These are phyloP conservation scores for Origma solitaria DNA, from an alignment of 2,113 vertebrate genomes.

Conservation along the genomic window DNA sequence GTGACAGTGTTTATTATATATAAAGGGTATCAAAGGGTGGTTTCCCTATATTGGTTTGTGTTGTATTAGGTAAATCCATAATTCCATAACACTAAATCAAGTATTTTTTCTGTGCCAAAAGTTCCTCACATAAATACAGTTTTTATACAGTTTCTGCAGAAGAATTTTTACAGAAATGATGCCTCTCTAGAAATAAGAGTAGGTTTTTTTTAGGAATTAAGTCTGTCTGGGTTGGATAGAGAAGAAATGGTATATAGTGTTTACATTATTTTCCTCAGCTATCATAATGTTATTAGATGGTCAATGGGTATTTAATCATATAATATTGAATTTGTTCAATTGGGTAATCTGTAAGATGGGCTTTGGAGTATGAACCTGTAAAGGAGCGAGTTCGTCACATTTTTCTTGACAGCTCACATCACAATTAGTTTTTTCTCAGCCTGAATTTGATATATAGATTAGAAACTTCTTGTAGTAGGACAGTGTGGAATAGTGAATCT, in stretches of 20 bases:
- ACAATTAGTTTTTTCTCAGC: background rate
- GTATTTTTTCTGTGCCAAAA: background rate
- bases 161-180: background rate
- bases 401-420: background rate
- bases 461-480: background rate
- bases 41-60: background rate
- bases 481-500: background rate
- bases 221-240: background rate
- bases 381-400: background rate
- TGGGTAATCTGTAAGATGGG: background rate
- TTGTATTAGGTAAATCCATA: background rate
- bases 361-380: background rate
- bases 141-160: background rate
- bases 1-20: background rate
- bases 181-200: background rate
- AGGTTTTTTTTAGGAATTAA: rapidly evolving
- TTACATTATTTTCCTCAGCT: background rate
- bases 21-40: background rate
- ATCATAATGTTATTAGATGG: background rate
- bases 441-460: background rate
- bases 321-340: background rate
- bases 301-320: background rate
- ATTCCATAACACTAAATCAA: background rate
- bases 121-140: background rate
- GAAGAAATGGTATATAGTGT: background rate